A percentile compares a stretch with the other conserved stretches of the same genome.
These are phyloP conservation scores for Diceros bicornis DNA, from an alignment of 2,797 vertebrate genomes.

Conservation along the genomic window DNA sequence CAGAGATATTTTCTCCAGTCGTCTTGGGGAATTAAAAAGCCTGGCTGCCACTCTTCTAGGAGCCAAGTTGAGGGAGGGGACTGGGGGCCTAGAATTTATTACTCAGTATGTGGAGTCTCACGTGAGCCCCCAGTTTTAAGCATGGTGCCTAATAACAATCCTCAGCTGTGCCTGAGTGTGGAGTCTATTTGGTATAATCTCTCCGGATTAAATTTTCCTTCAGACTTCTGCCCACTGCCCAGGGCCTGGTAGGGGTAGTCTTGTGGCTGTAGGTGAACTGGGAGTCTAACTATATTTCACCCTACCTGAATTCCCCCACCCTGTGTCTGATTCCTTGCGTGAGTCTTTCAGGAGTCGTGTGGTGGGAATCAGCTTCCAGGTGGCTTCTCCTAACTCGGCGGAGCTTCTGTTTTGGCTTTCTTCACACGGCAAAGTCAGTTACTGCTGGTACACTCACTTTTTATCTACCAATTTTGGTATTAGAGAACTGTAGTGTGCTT, in stretches of 20 bases:
- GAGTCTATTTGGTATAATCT: background rate
- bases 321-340: background rate
- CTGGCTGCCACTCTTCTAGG: background rate
- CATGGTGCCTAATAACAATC: background rate
- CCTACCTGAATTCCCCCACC: background rate
- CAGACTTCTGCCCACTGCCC: background rate
- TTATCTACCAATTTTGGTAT: background rate
- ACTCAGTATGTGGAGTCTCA: background rate
- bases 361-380: background rate
- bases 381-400: background rate
- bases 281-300: background rate
- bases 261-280: background rate
- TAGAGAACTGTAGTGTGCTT: background rate
- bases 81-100: background rate
- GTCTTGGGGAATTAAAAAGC: background rate
- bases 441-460: background rate
- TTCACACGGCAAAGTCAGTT: background rate
- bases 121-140: background rate
- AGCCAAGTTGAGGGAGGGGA: background rate
- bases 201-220: background rate
- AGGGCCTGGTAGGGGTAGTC: background rate
- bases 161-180: background rate
- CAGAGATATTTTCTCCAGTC: background rate
- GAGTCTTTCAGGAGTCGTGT: background rate
- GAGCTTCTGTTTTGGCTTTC: background rate